Conservation (phyloP, 2,888 invertebrate species). For the Antheraea assamensis region DNA sequence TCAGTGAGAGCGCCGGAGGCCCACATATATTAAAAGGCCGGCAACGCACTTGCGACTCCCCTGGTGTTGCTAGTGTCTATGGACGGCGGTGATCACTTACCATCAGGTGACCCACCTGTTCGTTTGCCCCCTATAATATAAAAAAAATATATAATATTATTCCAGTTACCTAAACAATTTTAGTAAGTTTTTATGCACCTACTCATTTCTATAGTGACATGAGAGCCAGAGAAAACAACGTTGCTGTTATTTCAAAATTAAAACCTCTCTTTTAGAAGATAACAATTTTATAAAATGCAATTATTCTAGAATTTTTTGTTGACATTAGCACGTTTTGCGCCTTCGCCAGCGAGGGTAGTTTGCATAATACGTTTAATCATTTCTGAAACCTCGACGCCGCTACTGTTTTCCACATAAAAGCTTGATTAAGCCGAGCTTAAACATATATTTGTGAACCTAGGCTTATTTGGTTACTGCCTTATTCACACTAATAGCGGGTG, state of each 20-base stretch:
- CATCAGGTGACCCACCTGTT: no score
- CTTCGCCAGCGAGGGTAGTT: constrained; percentile 4
- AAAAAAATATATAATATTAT: no score
- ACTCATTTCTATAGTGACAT: neutral
- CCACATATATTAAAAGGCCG: no score
- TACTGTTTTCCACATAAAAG: constrained; percentile 6
- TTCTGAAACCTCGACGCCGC: constrained; percentile 5
- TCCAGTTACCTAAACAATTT: neutral
- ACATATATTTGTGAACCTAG: neutral
- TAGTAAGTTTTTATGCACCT: neutral
- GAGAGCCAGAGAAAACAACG: neutral
- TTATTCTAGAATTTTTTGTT: constrained; percentile 1
- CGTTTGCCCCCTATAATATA: no score
- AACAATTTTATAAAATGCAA: constrained; percentile 8
- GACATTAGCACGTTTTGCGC: neutral
- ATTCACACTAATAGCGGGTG: neutral
- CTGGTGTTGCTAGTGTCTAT: no score
- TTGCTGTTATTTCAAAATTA: neutral
- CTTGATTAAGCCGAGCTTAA: constrained; percentile 6
- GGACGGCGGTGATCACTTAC: no score
- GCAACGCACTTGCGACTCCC: no score
- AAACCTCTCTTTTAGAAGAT: neutral
- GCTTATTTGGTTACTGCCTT: neutral
- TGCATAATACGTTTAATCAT: constrained; percentile 23
- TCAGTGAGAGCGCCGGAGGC: no score